Base-by-base conservation (phyloP, 1,140 invertebrate species). In the Cephus cinctus region DNA sequence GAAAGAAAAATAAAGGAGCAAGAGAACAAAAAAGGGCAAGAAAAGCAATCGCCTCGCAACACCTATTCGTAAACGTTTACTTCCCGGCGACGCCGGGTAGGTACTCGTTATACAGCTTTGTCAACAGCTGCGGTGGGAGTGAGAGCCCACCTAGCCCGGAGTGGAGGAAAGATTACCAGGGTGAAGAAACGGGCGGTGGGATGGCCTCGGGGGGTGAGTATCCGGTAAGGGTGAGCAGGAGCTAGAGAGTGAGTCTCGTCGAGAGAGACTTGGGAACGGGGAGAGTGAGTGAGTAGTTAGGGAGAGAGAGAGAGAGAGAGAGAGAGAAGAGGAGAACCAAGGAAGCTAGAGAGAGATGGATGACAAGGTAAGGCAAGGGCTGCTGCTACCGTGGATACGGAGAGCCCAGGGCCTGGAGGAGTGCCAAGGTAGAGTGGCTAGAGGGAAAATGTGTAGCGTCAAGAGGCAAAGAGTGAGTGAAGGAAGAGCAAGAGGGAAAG, bases 91-190 rank as follows among this genome's bases (percentile, higher is more conserved):
- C 14, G 16, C 25, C 20, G n/a, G 30, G 25, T 8, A 43, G 22
- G 32, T 44, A 18, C 32, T 9, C 14, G 39, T 38, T 43, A 27
- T 40, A 36, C 36, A 34, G 43, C 41, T 44, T 43, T 45, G 43
- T 52, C 50, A 47, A 45, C 50, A 50, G 22, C 31, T 18, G n/a
- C 35, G 40, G 21, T 36, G 21, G 58, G 56, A 30, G 38, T 43
- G 16, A 35, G 39, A 23, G 16, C 30, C 42, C 35, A 31, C 16
- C 34, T 43, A 21, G 15, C 22, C 36, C 19, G 20, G 52, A 40
- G 32, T 15, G 18, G 20, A 23, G 22, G 34, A 30, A 20, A 34
- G 14, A 12, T 2, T 2, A n/a, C n/a, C 14, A 1, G 30, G 45
- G 41, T 9, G 21, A 3, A 30, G 3, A 11, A 11, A 5, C 19